Evolutionary conservation across 2,888 invertebrate genomes (phyloP).

Genomic region (Eupithecia subfuscata): DNA sequence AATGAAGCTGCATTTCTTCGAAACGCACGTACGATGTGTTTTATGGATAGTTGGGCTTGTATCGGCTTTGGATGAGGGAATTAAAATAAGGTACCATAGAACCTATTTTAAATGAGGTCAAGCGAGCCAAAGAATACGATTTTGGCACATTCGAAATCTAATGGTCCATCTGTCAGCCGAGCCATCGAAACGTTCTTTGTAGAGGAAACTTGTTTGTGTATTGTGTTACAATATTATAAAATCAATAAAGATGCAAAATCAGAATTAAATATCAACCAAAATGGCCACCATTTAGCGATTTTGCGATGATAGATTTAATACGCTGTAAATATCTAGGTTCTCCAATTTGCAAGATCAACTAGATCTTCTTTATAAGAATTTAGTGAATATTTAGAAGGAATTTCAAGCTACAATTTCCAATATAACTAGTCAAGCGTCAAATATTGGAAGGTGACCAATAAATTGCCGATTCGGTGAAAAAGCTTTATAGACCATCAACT

Average conservation of each 20-base stretch:
- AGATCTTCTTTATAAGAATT: background rate
- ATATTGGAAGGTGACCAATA: background rate
- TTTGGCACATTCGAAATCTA: background rate
- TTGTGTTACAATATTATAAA: background rate
- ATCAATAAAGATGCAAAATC: background rate
- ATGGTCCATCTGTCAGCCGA: background rate
- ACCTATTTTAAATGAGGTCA: background rate
- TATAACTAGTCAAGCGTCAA: background rate
- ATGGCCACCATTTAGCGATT: background rate
- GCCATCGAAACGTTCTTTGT: background rate
- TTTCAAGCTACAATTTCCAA: background rate
- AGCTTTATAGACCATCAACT: background rate
- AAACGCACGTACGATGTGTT: slow-evolving; percentile 59
- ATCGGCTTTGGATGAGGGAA: slow-evolving; percentile 7
- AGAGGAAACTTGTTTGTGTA: background rate
- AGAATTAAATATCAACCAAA: background rate
- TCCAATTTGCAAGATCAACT: background rate
- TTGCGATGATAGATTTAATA: background rate
- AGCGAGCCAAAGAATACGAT: background rate
- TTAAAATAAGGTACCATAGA: background rate
- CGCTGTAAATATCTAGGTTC: background rate
- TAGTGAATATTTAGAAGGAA: background rate
- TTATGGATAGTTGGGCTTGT: slow-evolving; percentile 21
- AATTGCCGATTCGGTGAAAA: background rate
- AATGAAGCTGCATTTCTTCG: slow-evolving; percentile 48